Conservation (phyloP, 2,888 invertebrate genomes). For the Rhaphigaster nebulosa region DNA sequence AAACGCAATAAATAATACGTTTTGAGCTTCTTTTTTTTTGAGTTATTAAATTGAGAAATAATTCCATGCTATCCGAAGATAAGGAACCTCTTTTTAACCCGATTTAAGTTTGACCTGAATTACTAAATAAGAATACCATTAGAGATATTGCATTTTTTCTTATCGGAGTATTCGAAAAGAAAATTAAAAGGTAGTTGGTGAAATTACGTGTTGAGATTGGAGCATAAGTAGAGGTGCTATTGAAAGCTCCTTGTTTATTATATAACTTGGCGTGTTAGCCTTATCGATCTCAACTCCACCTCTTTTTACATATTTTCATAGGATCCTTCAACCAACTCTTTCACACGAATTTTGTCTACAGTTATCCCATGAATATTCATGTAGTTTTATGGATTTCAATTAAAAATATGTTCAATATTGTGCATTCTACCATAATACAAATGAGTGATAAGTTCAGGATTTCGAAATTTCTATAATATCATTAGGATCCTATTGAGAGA, state of each 20-base stretch:
- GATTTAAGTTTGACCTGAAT: not conserved
- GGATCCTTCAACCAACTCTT: not conserved
- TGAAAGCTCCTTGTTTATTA: not conserved
- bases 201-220: not conserved
- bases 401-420: too few relatives aligned
- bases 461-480: too few relatives aligned
- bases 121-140: not conserved
- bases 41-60: too few relatives aligned
- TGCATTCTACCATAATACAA: too few relatives aligned
- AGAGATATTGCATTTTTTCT: not conserved
- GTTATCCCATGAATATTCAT: too few relatives aligned
- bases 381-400: too few relatives aligned
- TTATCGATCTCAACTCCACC: not conserved
- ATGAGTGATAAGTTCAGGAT: too few relatives aligned
- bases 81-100: too few relatives aligned
- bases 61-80: too few relatives aligned
- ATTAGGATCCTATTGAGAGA: too few relatives aligned
- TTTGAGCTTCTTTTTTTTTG: too few relatives aligned
- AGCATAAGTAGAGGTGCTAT: not conserved
- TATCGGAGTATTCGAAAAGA: not conserved
- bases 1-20: too few relatives aligned
- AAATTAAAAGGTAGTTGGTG: slow-evolving; percentile 18
- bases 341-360: not conserved
- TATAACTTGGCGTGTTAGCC: not conserved
- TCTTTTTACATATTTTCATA: not conserved